Conservation (phyloP, 1,140 invertebrate genomes). For the Zaprionus capensis region DNA sequence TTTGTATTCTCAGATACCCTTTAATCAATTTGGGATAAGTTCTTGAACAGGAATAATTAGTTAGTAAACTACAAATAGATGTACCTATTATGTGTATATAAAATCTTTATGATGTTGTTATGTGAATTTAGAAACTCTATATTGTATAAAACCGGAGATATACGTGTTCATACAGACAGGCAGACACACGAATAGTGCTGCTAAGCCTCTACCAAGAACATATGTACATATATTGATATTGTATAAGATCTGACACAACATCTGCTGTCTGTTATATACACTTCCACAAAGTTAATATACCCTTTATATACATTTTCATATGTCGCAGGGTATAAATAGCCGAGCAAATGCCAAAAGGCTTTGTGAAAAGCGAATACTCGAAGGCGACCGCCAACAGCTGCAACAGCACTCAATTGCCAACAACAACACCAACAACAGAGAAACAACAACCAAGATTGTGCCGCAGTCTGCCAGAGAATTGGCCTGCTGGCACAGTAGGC, state of each 20-base stretch:
- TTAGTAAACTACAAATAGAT: no score
- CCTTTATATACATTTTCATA: neutral
- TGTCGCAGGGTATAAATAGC: neutral
- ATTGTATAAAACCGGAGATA: neutral
- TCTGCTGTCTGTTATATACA: neutral
- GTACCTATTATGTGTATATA: no score
- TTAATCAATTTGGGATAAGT: neutral
- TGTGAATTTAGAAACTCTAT: no score
- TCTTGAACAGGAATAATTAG: no score
- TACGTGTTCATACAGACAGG: neutral
- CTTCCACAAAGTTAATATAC: neutral
- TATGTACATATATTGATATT: neutral
- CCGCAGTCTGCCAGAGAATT: slow-evolving; percentile 17
- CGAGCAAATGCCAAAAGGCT: slow-evolving; percentile 24
- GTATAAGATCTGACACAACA: neutral
- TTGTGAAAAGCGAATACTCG: slow-evolving; percentile 12
- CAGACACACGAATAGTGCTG: neutral
- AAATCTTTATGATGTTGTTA: no score
- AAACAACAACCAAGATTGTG: slow-evolving; percentile 26
- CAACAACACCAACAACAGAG: slow-evolving; percentile 21
- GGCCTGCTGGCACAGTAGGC: slow-evolving; percentile 44
- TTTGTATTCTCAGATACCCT: no score
- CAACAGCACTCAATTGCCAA: slow-evolving; percentile 13
- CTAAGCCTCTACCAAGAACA: neutral
- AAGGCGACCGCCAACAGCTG: slow-evolving; percentile 34